These are phyloP conservation scores for Dynastes hyllus DNA, from an alignment of 2,888 invertebrate species.

Conservation along the genomic window DNA sequence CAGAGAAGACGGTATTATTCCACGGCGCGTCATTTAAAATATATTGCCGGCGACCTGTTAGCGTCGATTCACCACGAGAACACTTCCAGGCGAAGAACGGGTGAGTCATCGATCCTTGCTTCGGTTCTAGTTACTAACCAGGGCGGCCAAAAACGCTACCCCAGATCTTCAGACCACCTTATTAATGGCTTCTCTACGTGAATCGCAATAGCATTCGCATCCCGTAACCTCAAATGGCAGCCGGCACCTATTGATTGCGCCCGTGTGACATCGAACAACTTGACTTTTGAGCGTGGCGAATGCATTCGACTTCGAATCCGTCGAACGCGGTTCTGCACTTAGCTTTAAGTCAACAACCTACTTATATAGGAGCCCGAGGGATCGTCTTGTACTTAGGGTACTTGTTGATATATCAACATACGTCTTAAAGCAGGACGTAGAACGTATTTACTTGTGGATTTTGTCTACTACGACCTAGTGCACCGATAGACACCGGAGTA, in stretches of 20 bases:
- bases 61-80: slow-evolving; percentile 12
- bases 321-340: slow-evolving; percentile 35
- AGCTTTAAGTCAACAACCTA: slow-evolving; percentile 23
- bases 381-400: neutral
- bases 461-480: too few species aligned
- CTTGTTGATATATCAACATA: slow-evolving; percentile 25
- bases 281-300: slow-evolving; percentile 7
- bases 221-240: neutral
- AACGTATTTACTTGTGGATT: too few species aligned
- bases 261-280: slow-evolving; percentile 19
- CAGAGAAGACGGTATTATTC: neutral
- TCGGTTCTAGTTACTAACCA: neutral
- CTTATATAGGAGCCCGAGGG: neutral
- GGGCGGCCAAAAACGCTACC: neutral
- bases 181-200: slow-evolving; percentile 31
- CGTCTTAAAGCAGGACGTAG: neutral
- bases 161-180: slow-evolving; percentile 13
- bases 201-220: slow-evolving; percentile 15
- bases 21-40: slow-evolving; percentile 18
- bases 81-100: neutral
- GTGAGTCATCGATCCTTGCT: neutral
- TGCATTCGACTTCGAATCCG: slow-evolving; percentile 25
- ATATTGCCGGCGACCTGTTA: slow-evolving; percentile 26
- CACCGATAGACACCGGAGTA: too few species aligned
- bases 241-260: slow-evolving; percentile 10